phyloP scores from a whole-genome alignment of 2,797 vertebrate species.

The Crax fasciolata region DNA sequence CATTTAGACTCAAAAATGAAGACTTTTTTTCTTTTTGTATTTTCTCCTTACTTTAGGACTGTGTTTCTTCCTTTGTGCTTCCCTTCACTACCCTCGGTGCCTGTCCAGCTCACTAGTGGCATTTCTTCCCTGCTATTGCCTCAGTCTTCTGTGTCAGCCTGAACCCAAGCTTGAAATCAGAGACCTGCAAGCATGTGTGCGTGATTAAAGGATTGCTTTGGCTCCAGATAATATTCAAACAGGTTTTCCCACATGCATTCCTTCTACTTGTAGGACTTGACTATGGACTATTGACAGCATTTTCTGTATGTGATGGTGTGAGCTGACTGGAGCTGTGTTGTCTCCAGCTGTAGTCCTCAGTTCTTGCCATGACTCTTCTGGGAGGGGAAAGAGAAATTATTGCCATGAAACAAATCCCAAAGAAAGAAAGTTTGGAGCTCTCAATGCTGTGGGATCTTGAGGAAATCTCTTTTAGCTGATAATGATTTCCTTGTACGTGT shows the following conservation, averaged over 20 bases:
- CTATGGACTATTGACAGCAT: neutral
- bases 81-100: neutral
- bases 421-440: neutral
- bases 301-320: neutral
- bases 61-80: neutral
- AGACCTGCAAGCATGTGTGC: rapidly evolving
- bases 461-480: neutral
- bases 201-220: neutral
- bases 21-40: neutral
- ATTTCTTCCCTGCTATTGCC: neutral
- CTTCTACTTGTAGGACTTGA: neutral
- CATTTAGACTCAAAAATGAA: neutral
- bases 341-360: neutral
- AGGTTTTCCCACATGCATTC: rapidly evolving
- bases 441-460: neutral
- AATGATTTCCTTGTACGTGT: neutral
- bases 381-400: neutral
- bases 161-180: neutral
- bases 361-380: neutral
- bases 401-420: rapidly evolving
- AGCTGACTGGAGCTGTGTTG: neutral
- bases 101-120: neutral
- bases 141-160: neutral
- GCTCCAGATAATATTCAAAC: neutral
- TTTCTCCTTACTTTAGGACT: neutral